Evolutionary conservation across 2,888 invertebrate species (phyloP).

Genomic region (Agrenia bidenticulata): DNA sequence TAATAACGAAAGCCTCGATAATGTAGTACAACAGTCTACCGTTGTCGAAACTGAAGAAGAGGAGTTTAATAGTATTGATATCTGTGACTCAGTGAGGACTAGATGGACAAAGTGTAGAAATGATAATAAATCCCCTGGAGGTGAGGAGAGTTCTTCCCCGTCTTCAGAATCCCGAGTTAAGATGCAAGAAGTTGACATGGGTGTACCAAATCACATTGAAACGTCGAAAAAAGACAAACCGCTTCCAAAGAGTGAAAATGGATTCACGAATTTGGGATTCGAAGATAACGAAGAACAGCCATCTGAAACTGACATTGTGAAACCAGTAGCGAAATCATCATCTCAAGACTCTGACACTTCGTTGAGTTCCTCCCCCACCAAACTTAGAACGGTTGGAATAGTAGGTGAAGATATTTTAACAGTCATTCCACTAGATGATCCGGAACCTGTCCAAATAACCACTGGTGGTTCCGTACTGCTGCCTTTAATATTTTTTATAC

Average conservation of each 20-base stretch:
- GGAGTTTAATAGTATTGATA: constrained; percentile 36
- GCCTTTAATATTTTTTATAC: constrained; percentile 65
- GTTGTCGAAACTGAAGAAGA: constrained; percentile 29
- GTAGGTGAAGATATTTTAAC: too few species aligned
- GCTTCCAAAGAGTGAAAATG: not conserved
- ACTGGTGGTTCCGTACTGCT: not conserved
- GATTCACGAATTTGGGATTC: constrained; percentile 36
- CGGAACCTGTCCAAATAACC: too few species aligned
- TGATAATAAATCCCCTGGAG: not conserved
- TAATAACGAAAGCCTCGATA: constrained; percentile 29
- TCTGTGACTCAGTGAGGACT: constrained; percentile 23
- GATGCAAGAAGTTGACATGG: not conserved
- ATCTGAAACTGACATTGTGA: too few species aligned
- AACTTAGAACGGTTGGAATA: too few species aligned
- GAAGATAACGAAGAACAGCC: constrained; percentile 36
- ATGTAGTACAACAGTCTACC: constrained; percentile 24
- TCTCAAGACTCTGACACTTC: too few species aligned
- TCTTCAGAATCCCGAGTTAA: not conserved
- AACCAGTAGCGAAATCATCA: too few species aligned
- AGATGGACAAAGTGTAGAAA: constrained; percentile 24
- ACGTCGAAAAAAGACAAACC: not conserved
- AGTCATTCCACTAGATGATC: too few species aligned
- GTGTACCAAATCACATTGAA: not conserved
- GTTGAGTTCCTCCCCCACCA: too few species aligned
- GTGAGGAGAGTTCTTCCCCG: not conserved